Percentiles rank a stretch among this genome's conserved stretches.
Evolutionary conservation across 2,797 vertebrate species (phyloP).

Genomic region (Eurystomus glaucurus): DNA sequence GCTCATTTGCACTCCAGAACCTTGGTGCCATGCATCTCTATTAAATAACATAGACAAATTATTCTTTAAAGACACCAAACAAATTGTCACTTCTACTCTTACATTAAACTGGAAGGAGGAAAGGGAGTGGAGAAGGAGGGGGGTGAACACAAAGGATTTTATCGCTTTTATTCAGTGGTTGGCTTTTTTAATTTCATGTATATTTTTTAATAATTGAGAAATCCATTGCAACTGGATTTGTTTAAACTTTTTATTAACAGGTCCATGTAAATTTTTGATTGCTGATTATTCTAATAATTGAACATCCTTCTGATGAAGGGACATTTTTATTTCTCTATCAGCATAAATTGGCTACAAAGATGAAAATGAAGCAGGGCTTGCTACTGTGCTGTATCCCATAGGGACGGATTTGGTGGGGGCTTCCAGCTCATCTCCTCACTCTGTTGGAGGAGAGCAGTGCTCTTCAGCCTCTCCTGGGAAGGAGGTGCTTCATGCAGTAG

Average conservation of each 20-base stretch:
- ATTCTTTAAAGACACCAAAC: conserved; percentile 89
- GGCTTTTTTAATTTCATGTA: conserved; percentile 67
- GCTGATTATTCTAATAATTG: conserved; percentile 72
- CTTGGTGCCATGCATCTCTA: conserved; percentile 88
- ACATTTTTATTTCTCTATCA: conserved; percentile 67
- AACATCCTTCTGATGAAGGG: conserved; percentile 66
- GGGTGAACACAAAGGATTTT: conserved; percentile 80
- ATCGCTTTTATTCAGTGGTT: conserved; percentile 68
- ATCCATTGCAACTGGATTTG: conserved; percentile 64
- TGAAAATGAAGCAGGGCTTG: not conserved
- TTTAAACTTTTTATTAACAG: conserved; percentile 79
- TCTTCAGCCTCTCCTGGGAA: not conserved
- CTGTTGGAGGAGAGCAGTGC: not conserved
- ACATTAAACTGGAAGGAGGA: conserved; percentile 80
- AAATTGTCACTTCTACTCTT: conserved; percentile 88
- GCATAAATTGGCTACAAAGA: conserved; percentile 55
- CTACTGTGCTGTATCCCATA: not conserved
- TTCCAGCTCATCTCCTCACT: not conserved
- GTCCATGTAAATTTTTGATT: conserved; percentile 70
- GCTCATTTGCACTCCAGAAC: conserved; percentile 88
- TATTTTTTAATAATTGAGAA: conserved; percentile 80
- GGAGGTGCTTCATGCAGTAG: not conserved
- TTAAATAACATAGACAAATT: conserved; percentile 89
- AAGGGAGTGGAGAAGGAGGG: conserved; percentile 59
- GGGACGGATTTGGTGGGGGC: not conserved